Evolutionary conservation across 2,797 vertebrate species (phyloP), one percentile per base, ranked within the genome.

Genomic region (Onychomys torridus): DNA sequence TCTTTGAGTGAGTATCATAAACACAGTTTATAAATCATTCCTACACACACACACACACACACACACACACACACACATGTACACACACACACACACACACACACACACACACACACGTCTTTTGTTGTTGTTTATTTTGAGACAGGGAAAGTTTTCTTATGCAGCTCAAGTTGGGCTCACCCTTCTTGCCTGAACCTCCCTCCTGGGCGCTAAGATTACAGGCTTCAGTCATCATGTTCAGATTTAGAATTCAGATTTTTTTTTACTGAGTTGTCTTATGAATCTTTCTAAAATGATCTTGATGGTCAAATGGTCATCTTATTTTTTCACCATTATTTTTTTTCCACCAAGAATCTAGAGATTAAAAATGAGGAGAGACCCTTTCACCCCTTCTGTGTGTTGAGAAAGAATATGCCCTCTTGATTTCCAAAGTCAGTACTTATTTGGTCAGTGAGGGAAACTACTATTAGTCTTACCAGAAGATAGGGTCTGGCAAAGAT

Each of bases 251-350:
- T 14, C 25, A 32, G 23, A 71, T 92, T n/a, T n/a, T n/a, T 81
- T 87, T 75, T 81, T 19, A 73, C 37, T 59, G 46, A 95, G 40
- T 81, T 19, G 19, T 49, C 93, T 90, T n/a, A n/a, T 25, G 5
- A 96, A 16, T 93, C 52, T 96, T 97, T 78, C 67, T 46, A 65
- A 95, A 93, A 65, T 93, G 40, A 32, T 27, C 93, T 91, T 81
- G 52, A 46, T 82, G 61, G 69, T 82, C 67, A 90, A 94, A 90
- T 10, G 32, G 29, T 84, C 17, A 46, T 46, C 63, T 92, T 85
- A 27, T 71, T 49, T 43, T 67, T 77, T 93, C 65, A n/a, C 13
- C 43, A 32, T 89, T 93, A 10, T 92, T 37, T 95, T 23, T 23
- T 90, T 91, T 61, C 43, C 23, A 95, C 87, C 75, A 90, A 77